phyloP scores from a whole-genome alignment of 2,797 vertebrate genomes.

The Thunnus albacares region DNA sequence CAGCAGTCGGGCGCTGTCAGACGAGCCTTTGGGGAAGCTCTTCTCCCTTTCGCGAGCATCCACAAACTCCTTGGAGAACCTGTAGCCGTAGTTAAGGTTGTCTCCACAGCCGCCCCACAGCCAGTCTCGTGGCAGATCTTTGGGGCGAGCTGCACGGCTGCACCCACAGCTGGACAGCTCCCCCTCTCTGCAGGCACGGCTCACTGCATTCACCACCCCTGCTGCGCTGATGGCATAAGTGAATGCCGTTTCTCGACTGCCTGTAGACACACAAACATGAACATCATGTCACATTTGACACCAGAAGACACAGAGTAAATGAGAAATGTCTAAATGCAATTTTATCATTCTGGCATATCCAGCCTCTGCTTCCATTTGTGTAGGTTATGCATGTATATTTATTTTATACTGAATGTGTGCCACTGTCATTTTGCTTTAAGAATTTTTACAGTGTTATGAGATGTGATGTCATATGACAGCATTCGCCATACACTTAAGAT shows the following conservation, averaged over 20 bases:
- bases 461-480: constrained; percentile 72
- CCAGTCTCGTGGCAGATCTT: constrained; percentile 97
- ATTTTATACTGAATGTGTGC: constrained; percentile 29
- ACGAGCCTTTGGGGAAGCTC: constrained; percentile 92
- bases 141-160: constrained; percentile 93
- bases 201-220: constrained; percentile 97
- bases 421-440: constrained; percentile 43
- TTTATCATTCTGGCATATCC: constrained; percentile 18
- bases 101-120: constrained; percentile 99
- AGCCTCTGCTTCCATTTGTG: constrained; percentile 2
- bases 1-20: constrained; percentile 91
- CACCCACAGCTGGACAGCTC: constrained; percentile 98
- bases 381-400: constrained; percentile 16
- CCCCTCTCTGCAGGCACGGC: constrained; percentile 96
- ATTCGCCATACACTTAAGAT: constrained; percentile 66
- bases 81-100: constrained; percentile 96
- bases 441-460: constrained; percentile 31
- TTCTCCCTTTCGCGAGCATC: constrained; percentile 96
- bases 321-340: neutral
- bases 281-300: constrained; percentile 29
- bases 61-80: constrained; percentile 99
- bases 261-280: constrained; percentile 79
- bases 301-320: neutral
- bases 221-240: constrained; percentile 97
- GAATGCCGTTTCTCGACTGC: constrained; percentile 97